These are phyloP conservation scores for Phycodurus eques DNA, from an alignment of 2,113 vertebrate genomes.

Conservation along the genomic window DNA sequence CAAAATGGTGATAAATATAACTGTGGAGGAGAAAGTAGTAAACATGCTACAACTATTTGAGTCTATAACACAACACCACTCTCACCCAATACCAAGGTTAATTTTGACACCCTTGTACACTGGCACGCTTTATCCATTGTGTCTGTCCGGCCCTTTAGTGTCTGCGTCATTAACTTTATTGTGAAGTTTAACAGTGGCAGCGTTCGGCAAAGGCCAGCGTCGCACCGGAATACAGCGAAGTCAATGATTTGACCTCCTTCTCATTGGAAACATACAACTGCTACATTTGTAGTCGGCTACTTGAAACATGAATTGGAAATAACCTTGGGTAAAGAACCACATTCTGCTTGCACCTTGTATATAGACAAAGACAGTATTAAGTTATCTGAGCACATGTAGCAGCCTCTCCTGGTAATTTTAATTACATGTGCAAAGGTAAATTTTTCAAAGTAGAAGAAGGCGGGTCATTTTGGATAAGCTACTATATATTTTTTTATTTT, in stretches of 20 bases:
- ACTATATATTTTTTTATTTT: no score
- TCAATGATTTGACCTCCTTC: background rate
- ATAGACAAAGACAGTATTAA: no score
- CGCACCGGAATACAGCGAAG: conserved; percentile 43
- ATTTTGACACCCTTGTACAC: conserved; percentile 24
- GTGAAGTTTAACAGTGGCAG: conserved; percentile 53
- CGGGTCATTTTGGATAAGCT: no score
- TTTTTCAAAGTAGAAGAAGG: no score
- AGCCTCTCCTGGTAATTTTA: no score
- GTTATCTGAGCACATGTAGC: no score
- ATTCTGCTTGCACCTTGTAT: no score
- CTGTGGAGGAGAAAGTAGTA: background rate
- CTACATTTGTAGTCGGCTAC: no score
- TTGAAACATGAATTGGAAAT: no score
- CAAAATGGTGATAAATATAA: no score
- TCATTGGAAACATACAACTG: background rate
- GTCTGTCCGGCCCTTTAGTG: conserved; percentile 53
- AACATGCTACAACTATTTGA: background rate
- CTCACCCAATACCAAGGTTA: conserved; percentile 20
- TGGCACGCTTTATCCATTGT: conserved; percentile 39
- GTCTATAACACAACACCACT: background rate
- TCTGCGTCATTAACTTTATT: conserved; percentile 60
- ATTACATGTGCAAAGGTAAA: no score
- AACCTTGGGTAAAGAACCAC: no score
- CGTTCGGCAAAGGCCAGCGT: conserved; percentile 37